Evolutionary conservation across 1,140 invertebrate species (phyloP), one percentile per base, ranked within the genome.

Genomic region (Drosophila littoralis): DNA sequence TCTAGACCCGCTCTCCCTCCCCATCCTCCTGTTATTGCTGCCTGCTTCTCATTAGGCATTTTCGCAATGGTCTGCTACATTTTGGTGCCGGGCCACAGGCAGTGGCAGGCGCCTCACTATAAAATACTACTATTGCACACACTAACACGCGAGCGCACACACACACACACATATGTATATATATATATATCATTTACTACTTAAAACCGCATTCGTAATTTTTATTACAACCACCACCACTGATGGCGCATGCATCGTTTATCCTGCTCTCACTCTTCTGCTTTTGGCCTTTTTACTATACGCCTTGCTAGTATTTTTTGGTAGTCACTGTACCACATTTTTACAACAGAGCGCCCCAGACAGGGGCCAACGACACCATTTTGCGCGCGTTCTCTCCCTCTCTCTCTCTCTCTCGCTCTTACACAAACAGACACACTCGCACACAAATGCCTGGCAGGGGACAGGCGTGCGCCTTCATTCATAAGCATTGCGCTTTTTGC

Each of bases 291-390:
- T 85, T 78, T 78, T 86, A 86, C 75, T 63, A 79, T 60, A 75
- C 52, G 68, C 32, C 50, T 70, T 33, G 79, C 79, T 88, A 86
- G 79, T 86, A 86, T 83, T 83, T 86, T 86, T 86, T 88, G 83
- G 83, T 83, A 86, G 83, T 86, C 83, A 86, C 83, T 86, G 83
- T 86, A 86, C 83, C 83, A 86, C 66, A 88, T 75, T 88, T 86
- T 63, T 75, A 71, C 71, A 72, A 78, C 79, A 74, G 59, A 79
- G 59, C 72, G 74, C 59, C 77, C 75, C 83, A 86, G 75, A 81
- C 79, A 83, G 81, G 79, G 83, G 82, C 82, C 79, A 89, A 89
- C 83, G 84, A 89, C 83, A 78, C 59, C 72, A 75, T 70, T 75
- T 70, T 70, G 72, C 67, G 46, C 57, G 52, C 57, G 38, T 43